phyloP scores from a whole-genome alignment of 2,888 invertebrate species.

The Sericinus montela region DNA sequence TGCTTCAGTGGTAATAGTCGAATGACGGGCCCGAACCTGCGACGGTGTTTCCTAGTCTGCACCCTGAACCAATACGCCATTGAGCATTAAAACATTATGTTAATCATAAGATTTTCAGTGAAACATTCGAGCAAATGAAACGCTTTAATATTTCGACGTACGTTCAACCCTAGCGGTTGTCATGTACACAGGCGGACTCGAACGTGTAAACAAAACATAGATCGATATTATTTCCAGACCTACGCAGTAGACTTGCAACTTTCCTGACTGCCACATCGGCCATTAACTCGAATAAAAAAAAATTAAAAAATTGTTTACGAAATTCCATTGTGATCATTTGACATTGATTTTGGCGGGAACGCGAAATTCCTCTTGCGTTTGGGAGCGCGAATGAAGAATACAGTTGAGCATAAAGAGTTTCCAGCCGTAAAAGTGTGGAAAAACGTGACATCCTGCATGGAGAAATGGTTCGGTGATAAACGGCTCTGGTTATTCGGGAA shows the following conservation, averaged over 20 bases:
- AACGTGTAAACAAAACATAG: slow-evolving; percentile 72
- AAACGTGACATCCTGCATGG: slow-evolving; percentile 84
- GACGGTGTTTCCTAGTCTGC: too few relatives aligned
- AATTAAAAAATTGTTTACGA: slow-evolving; percentile 2
- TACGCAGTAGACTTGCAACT: slow-evolving; percentile 55
- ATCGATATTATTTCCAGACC: slow-evolving; percentile 63
- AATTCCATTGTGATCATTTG: slow-evolving; percentile 31
- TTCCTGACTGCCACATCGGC: slow-evolving; percentile 44
- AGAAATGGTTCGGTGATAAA: slow-evolving; percentile 96
- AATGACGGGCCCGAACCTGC: too few relatives aligned
- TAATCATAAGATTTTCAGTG: too few relatives aligned
- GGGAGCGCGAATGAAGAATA: slow-evolving; percentile 60
- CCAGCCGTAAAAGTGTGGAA: slow-evolving; percentile 61
- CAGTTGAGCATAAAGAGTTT: slow-evolving; percentile 37
- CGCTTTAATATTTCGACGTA: slow-evolving; percentile 20
- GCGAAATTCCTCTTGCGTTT: slow-evolving; percentile 35
- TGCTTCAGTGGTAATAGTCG: too few relatives aligned
- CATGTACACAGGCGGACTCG: slow-evolving; percentile 70
- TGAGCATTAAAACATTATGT: too few relatives aligned
- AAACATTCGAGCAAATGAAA: background rate
- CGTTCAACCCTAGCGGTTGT: slow-evolving; percentile 63
- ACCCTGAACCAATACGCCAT: too few relatives aligned
- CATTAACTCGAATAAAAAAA: too few relatives aligned
- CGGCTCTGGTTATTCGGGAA: slow-evolving; percentile 94
- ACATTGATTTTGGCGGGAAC: slow-evolving; percentile 55